phyloP scores from a whole-genome alignment of 1,140 invertebrate genomes.

The Sarcophaga peregrina region DNA sequence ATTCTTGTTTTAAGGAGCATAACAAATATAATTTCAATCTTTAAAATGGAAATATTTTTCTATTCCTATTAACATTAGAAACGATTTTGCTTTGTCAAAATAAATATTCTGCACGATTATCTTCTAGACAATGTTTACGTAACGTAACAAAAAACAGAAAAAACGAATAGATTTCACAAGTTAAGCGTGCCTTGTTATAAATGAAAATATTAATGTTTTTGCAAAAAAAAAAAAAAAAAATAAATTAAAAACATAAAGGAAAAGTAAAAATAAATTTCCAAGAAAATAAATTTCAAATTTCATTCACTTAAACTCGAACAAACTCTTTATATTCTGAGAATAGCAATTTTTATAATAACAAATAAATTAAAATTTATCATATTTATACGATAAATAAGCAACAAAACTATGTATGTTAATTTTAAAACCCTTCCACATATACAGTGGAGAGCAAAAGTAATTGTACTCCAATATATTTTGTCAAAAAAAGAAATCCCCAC shows the following conservation, averaged over 20 bases:
- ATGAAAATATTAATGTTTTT: not conserved
- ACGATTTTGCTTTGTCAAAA: not conserved
- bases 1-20: not conserved
- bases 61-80: no score
- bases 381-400: not conserved
- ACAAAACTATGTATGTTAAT: not conserved
- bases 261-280: not conserved
- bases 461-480: no score
- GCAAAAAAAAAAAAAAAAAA: no score
- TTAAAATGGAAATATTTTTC: not conserved
- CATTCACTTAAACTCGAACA: not conserved
- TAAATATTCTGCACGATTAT: not conserved
- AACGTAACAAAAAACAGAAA: not conserved
- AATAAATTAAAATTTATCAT: not conserved
- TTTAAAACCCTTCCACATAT: not conserved
- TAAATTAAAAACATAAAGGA: not conserved
- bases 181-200: not conserved
- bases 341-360: conserved; percentile 15
- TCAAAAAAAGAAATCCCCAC: no score
- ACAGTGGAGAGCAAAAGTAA: no score
- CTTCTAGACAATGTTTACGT: not conserved
- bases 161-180: not conserved
- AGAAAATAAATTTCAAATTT: conserved; percentile 1
- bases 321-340: not conserved
- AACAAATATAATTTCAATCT: not conserved